Evolutionary conservation across 1,140 invertebrate genomes (phyloP).

Genomic region (Periplaneta americana): DNA sequence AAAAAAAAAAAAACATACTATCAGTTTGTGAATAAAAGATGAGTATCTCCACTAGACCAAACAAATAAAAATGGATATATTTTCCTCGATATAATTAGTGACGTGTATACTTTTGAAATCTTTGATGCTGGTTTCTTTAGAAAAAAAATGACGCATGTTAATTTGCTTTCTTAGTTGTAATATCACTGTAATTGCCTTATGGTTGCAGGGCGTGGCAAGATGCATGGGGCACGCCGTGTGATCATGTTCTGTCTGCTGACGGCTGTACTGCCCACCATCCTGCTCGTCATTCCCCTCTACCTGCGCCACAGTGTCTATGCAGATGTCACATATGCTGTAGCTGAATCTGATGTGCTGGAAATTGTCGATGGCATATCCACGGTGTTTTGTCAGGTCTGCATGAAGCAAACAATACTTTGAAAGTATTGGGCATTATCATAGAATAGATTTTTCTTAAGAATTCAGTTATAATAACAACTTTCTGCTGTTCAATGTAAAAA

Average conservation of each 20-base stretch:
- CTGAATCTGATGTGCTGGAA: constrained; percentile 75
- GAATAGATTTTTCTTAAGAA: not conserved
- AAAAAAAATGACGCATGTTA: too few relatives aligned
- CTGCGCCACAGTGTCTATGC: constrained; percentile 64
- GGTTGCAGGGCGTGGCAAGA: constrained; percentile 60
- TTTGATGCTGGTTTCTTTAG: too few relatives aligned
- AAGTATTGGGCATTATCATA: not conserved
- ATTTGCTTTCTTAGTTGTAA: too few relatives aligned
- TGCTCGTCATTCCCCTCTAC: constrained; percentile 69
- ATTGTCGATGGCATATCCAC: constrained; percentile 71
- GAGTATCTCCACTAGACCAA: too few relatives aligned
- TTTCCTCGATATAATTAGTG: too few relatives aligned
- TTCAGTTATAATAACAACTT: too few relatives aligned
- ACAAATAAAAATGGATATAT: too few relatives aligned
- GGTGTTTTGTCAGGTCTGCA: constrained; percentile 58
- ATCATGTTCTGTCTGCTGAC: constrained; percentile 67
- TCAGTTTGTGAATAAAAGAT: too few relatives aligned
- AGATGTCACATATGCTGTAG: constrained; percentile 65
- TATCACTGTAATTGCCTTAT: too few relatives aligned
- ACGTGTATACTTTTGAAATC: too few relatives aligned
- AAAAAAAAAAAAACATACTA: too few relatives aligned
- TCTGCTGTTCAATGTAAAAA: not conserved
- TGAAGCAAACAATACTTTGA: not conserved
- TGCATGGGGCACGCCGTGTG: constrained; percentile 68
- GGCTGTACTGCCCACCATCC: constrained; percentile 59